Percentiles rank a stretch among this genome's conserved stretches.
These are phyloP conservation scores for Idaea aversata DNA, from an alignment of 2,888 invertebrate species.

Conservation along the genomic window DNA sequence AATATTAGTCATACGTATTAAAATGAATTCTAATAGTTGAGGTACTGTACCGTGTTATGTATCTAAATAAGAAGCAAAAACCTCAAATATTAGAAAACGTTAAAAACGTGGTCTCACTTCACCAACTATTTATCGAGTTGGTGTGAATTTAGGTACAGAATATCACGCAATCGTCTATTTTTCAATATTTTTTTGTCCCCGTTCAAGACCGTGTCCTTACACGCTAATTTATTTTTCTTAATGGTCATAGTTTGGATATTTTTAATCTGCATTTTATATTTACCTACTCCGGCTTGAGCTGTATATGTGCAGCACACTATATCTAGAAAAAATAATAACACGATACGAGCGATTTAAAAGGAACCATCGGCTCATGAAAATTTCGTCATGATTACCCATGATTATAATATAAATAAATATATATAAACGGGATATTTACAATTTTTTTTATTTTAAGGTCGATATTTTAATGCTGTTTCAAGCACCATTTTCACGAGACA, in stretches of 20 bases:
- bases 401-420: too few species aligned
- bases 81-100: background rate
- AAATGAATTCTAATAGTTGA: background rate
- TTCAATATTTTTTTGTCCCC: background rate
- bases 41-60: background rate
- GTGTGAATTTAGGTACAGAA: background rate
- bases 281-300: too few species aligned
- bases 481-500: too few species aligned
- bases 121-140: background rate
- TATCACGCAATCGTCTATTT: background rate
- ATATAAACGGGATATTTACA: too few species aligned
- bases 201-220: constrained; percentile 21
- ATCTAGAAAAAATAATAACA: too few species aligned
- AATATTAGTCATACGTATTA: background rate
- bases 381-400: too few species aligned
- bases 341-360: too few species aligned
- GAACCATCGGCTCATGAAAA: too few species aligned
- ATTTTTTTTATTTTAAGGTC: too few species aligned
- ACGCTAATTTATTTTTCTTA: background rate
- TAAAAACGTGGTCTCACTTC: background rate
- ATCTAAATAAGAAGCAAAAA: background rate
- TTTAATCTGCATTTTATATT: too few species aligned
- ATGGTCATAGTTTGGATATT: background rate
- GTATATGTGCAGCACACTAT: too few species aligned
- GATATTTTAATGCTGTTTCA: too few species aligned